Base-by-base conservation (phyloP, 2,113 vertebrate species). In the Maccullochella peelii region DNA sequence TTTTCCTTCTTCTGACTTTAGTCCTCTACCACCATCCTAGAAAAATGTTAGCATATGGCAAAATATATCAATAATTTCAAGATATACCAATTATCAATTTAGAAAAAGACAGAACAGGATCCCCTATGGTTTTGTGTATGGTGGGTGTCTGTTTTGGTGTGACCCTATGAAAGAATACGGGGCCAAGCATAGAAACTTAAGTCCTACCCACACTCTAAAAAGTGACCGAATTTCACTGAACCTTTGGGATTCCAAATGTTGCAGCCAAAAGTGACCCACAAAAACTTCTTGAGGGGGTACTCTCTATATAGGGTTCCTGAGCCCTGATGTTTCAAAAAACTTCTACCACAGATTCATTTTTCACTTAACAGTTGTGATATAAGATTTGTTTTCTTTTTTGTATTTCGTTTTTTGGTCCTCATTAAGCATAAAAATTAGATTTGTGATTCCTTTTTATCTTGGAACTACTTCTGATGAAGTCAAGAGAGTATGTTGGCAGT, bases 1-100 rank as follows among this genome's bases (percentile, higher is more conserved):
- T 86, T 91, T 89, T 70, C 73, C 57, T 58, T 67, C 55, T 55
- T 70, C 58, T 83, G 77, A 83, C 69, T 83, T 80, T 3, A 73
- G 70, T 67, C 55, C 59, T 80, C 23, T 65, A 59, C 84, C 77
- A 77, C 40, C 73, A 85, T 84, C 74, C 16, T 54, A 83, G 90
- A 86, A 94, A 95, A 95, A 93, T 89, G 91, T 89, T 94, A 92
- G 85, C 94, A 95, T 77, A 93, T 94, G 94, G 90, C 79, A 88
- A 81, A 86, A 87, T 75, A 94, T 91, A 90, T 89, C 72, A 89
- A 91, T 87, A 77, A 93, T 88, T 93, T 86, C 80, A 86, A 54
- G 44, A 92, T 85, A 83, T 89, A 84, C 86, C 85, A 94, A 94
- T 95, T 92, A 93, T 91, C 85, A 73, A 76, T 94, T 91, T 67